Evolutionary conservation across 2,797 vertebrate species (phyloP).

Genomic region (Rhynchonycteris naso): DNA sequence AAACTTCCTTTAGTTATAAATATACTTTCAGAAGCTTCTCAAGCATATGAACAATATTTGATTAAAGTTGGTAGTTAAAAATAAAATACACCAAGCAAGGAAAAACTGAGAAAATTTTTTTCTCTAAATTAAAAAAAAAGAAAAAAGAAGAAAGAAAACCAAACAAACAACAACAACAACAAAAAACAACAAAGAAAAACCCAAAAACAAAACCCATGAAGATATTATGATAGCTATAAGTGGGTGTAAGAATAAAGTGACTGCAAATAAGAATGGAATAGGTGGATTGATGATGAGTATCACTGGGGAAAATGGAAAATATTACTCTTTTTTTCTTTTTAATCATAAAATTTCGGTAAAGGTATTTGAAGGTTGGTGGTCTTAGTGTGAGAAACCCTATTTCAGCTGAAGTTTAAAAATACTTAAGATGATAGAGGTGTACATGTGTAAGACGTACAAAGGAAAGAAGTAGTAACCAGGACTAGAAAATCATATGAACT

Average conservation of each 20-base stretch:
- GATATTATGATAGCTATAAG: constrained; percentile 25
- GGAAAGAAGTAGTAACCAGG: background rate
- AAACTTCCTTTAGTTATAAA: constrained; percentile 7
- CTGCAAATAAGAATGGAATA: background rate
- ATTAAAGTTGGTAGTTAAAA: constrained; percentile 6
- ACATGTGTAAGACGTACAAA: background rate
- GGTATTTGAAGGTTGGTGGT: background rate
- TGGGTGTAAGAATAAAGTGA: constrained; percentile 6
- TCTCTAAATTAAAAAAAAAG: background rate
- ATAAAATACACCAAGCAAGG: background rate
- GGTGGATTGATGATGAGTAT: background rate
- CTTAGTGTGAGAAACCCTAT: background rate
- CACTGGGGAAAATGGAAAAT: background rate
- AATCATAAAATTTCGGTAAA: background rate
- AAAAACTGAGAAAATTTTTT: constrained; percentile 9
- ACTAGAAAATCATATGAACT: background rate
- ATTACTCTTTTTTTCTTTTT: background rate
- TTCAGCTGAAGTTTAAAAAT: background rate
- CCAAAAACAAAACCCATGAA: background rate
- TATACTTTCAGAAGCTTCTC: background rate
- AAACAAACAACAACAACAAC: no score
- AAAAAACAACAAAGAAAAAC: no score
- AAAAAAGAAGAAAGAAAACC: background rate
- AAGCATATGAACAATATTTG: background rate
- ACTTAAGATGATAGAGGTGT: background rate